Base-by-base conservation (phyloP, 2,797 vertebrate species). In the Sebastes reedi region DNA sequence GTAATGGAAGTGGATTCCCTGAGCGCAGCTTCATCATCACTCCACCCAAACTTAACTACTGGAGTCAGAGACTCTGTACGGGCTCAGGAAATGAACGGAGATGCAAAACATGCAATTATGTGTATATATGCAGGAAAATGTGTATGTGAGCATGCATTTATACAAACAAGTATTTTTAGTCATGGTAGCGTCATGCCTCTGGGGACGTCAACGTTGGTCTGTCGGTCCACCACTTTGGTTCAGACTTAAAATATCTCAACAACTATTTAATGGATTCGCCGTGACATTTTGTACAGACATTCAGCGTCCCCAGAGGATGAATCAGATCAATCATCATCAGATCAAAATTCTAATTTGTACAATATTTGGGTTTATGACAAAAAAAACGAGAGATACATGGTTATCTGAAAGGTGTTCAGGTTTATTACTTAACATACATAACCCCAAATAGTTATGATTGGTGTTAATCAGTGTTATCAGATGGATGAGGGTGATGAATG, bases 41-140 rank as follows among this genome's bases (percentile, higher is more conserved):
- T 80, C 88, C 86, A 85, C 84, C 85, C 86, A 82, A 82, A 79
- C 67, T 75, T 75, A 82, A 83, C 58, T 42, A 77, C 72, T n/a
- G 39, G 24, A 87, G 54, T 46, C 10, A 74, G 30, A 83, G 34
- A 73, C 52, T 59, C 12, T 50, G 46, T 11, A 10, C 39, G 30
- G 55, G 11, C 65, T 50, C 42, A 27, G 32, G 68, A 78, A 75
- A 71, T 1, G 1, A 69, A 77, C n/a, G 20, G 8, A 76, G 16
- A 1, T 25, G 16, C 20, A 69, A 79, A 76, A 68, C 82, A 72
- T 73, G 68, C 42, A 75, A 29, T 71, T 81, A 82, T 16, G 56
- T 80, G 13, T 42, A 50, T 50, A 14, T 65, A 29, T 76, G 16
- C 46, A 34, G 59, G 25, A 30, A 61, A 30, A 80, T 59, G 16